phyloP scores from a whole-genome alignment of 2,888 invertebrate genomes.

The Kryphioiulus occultus region DNA sequence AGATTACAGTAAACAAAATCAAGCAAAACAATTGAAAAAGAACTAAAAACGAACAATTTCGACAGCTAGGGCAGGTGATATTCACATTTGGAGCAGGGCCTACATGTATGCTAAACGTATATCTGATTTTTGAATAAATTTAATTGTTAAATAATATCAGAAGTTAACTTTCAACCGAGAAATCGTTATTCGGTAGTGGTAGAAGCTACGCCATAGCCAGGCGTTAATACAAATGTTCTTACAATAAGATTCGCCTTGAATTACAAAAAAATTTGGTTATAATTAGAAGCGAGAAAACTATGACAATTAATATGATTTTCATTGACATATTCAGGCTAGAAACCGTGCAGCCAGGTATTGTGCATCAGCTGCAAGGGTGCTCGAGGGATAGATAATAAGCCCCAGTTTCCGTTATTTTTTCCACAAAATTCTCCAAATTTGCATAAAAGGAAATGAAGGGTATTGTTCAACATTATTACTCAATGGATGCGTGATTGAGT shows the following conservation, averaged over 20 bases:
- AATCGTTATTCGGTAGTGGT: too few species aligned
- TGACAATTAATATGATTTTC: background rate
- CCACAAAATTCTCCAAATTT: background rate
- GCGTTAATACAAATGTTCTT: too few species aligned
- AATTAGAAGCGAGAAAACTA: background rate
- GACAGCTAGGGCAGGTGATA: too few species aligned
- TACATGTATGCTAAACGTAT: too few species aligned
- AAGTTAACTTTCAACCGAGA: too few species aligned
- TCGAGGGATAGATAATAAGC: background rate
- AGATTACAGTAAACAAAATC: too few species aligned
- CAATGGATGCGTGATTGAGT: constrained; percentile 8
- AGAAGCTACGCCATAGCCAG: background rate
- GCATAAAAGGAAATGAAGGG: background rate
- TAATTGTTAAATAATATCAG: too few species aligned
- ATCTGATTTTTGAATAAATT: too few species aligned
- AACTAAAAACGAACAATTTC: too few species aligned
- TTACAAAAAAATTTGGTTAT: background rate
- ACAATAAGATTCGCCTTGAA: background rate
- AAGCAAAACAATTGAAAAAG: too few species aligned
- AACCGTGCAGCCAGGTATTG: background rate
- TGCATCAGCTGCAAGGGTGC: background rate
- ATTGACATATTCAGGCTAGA: background rate
- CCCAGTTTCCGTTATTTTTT: background rate
- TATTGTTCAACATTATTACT: background rate
- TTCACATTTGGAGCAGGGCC: too few species aligned